These are phyloP conservation scores for Phania funesta DNA, from an alignment of 2,888 invertebrate genomes.

Conservation along the genomic window DNA sequence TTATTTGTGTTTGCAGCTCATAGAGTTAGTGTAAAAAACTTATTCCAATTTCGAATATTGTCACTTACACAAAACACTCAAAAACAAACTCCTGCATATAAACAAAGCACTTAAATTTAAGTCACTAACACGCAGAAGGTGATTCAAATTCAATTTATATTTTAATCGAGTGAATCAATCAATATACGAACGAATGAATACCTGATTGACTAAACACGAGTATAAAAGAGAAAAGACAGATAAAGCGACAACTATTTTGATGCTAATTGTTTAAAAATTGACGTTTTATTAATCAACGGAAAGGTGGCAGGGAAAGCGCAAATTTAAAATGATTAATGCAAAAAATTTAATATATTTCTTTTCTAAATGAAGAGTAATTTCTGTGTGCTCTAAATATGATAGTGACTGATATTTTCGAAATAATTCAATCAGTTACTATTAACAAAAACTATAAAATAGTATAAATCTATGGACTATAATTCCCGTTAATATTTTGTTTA, in stretches of 20 bases:
- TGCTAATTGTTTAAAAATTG: not conserved
- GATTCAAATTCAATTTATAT: conserved; percentile 10
- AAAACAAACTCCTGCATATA: not conserved
- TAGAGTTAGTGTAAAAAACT: not conserved
- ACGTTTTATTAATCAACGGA: not conserved
- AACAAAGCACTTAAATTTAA: conserved; percentile 7
- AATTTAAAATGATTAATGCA: too few relatives aligned
- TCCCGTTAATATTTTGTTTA: too few relatives aligned
- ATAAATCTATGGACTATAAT: too few relatives aligned
- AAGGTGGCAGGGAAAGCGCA: too few relatives aligned
- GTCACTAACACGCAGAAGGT: conserved; percentile 3
- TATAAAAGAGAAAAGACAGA: not conserved
- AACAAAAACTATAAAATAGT: too few relatives aligned
- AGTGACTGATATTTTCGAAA: too few relatives aligned
- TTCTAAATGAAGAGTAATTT: too few relatives aligned
- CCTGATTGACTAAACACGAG: not conserved
- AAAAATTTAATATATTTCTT: too few relatives aligned
- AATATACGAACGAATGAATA: not conserved
- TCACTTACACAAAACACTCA: not conserved
- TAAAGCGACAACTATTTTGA: not conserved
- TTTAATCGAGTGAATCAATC: not conserved
- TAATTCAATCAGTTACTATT: too few relatives aligned
- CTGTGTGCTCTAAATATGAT: too few relatives aligned
- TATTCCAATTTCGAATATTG: conserved; percentile 22
- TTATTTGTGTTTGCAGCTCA: not conserved